Percentiles rank a stretch among this genome's conserved stretches.
Conservation (phyloP, 2,888 invertebrate genomes). For the Meghimatium bilineatum region DNA sequence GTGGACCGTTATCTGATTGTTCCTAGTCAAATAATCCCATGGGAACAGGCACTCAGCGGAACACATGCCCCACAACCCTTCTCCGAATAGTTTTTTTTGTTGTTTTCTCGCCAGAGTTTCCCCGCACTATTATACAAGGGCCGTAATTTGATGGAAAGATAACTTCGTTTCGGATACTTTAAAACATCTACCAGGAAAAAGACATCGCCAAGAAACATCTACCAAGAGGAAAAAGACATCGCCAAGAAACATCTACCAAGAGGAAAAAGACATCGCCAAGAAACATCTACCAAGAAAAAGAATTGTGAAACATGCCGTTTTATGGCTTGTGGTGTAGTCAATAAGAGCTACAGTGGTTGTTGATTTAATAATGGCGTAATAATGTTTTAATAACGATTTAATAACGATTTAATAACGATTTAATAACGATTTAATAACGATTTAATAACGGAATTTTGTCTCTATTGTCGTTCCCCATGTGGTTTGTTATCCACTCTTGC, state of each 20-base stretch:
- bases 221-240: neutral
- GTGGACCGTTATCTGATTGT: slow-evolving; percentile 5
- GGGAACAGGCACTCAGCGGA: neutral
- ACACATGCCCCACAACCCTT: neutral
- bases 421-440: too few relatives aligned
- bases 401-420: too few relatives aligned
- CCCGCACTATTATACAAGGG: neutral
- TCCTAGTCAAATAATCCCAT: neutral
- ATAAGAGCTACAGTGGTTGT: neutral
- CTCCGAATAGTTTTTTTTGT: neutral
- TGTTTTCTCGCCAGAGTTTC: neutral
- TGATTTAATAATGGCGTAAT: too few relatives aligned
- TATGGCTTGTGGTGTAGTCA: neutral
- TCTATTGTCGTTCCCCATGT: too few relatives aligned
- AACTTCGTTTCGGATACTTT: neutral
- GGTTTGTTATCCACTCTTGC: too few relatives aligned
- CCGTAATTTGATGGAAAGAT: neutral
- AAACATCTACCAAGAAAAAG: neutral
- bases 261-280: too few relatives aligned
- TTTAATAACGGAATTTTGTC: too few relatives aligned
- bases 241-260: neutral
- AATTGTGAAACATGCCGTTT: neutral
- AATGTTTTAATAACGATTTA: too few relatives aligned
- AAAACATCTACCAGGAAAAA: neutral
- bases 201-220: neutral